Conservation (phyloP, 1,140 invertebrate species). For the Meloidogyne floridensis region DNA sequence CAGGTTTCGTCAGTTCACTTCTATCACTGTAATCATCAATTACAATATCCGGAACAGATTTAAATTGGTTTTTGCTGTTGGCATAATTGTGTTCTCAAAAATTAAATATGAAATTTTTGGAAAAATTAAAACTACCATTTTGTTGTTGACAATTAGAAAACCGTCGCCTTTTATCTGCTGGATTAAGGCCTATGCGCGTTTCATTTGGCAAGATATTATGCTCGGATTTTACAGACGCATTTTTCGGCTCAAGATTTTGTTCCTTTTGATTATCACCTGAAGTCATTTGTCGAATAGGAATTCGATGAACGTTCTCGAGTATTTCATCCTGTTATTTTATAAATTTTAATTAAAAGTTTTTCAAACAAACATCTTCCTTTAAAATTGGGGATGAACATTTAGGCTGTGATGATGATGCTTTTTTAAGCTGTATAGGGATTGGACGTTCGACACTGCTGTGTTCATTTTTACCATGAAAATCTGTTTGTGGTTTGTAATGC, state of each 20-base stretch:
- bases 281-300: not conserved
- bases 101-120: not conserved
- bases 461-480: not conserved
- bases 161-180: not conserved
- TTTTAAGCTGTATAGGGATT: not conserved
- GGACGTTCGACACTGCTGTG: not conserved
- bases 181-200: not conserved
- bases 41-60: constrained; percentile 5
- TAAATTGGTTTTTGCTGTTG: not conserved
- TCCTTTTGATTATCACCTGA: not conserved
- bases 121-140: not conserved
- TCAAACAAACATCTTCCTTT: not conserved
- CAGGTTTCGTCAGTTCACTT: not conserved
- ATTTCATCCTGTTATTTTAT: not conserved
- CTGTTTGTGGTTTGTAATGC: not conserved
- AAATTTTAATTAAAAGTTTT: not conserved
- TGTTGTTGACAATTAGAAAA: not conserved
- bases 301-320: not conserved
- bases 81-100: constrained; percentile 5
- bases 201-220: not conserved
- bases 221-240: not conserved
- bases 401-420: not conserved
- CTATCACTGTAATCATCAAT: constrained; percentile 23
- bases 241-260: not conserved
- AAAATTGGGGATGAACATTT: not conserved